phyloP scores from a whole-genome alignment of 2,888 invertebrate genomes.

The Lampropteryx suffumata region DNA sequence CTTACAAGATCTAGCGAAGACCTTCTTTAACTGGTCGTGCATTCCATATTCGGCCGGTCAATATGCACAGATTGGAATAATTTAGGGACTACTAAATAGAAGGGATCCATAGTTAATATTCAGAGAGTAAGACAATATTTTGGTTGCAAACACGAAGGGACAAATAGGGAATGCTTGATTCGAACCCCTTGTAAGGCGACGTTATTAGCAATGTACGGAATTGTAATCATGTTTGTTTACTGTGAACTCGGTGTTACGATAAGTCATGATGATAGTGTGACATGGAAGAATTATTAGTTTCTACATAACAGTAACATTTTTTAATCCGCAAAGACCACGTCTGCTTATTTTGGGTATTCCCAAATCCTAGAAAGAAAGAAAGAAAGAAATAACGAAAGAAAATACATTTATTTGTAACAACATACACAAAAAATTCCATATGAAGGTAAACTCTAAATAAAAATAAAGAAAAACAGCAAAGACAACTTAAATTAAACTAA shows the following conservation, averaged over 20 bases:
- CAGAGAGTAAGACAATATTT: slow-evolving; percentile 70
- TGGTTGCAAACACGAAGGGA: slow-evolving; percentile 56
- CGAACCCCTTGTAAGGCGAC: slow-evolving; percentile 41
- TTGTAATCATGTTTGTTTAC: not conserved
- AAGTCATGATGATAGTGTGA: no score
- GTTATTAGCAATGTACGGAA: slow-evolving; percentile 29
- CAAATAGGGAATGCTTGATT: slow-evolving; percentile 62
- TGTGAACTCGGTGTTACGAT: not conserved
- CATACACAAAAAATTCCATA: no score
- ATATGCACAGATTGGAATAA: slow-evolving; percentile 69
- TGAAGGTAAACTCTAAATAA: no score
- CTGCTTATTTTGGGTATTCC: no score
- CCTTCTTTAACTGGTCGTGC: slow-evolving; percentile 43
- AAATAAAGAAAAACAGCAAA: no score
- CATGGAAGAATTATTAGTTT: no score
- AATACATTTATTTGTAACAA: no score
- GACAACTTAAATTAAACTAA: no score
- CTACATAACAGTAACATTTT: no score
- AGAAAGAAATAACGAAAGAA: no score
- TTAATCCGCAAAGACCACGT: no score
- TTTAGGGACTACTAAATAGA: slow-evolving; percentile 71
- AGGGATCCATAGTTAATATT: slow-evolving; percentile 71
- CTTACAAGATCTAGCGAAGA: slow-evolving; percentile 25
- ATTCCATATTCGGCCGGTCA: slow-evolving; percentile 63
- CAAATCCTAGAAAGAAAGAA: no score